Conservation (phyloP, 2,113 vertebrate genomes). For the Antennarius striatus region DNA sequence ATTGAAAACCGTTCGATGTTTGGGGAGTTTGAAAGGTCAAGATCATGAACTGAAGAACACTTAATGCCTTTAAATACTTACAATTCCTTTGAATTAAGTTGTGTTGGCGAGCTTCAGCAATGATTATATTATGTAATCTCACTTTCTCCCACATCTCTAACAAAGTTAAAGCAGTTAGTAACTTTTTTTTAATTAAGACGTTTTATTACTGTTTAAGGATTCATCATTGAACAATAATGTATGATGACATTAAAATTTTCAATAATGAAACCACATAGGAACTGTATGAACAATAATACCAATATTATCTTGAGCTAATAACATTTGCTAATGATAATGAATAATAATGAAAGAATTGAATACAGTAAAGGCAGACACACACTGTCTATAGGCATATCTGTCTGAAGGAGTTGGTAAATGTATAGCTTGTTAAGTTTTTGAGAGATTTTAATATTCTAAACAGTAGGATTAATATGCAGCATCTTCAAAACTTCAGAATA, state of each 20-base stretch:
- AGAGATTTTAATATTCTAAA: too few species aligned
- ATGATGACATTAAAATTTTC: too few species aligned
- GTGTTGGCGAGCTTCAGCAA: slow-evolving; percentile 19
- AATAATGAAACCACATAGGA: too few species aligned
- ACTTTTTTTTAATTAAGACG: background rate
- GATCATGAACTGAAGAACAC: background rate
- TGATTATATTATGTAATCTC: slow-evolving; percentile 24
- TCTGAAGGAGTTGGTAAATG: too few species aligned
- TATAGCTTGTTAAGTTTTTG: too few species aligned
- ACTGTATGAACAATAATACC: too few species aligned
- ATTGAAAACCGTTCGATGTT: background rate
- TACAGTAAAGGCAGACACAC: too few species aligned
- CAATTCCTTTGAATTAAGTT: background rate
- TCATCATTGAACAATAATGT: too few species aligned
- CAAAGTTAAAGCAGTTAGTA: slow-evolving; percentile 31
- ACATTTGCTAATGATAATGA: too few species aligned
- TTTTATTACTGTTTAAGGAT: background rate
- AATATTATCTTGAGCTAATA: too few species aligned
- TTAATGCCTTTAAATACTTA: background rate
- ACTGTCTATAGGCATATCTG: too few species aligned
- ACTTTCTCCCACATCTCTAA: slow-evolving; percentile 24
- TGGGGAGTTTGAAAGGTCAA: slow-evolving; percentile 6
- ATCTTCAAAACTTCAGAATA: slow-evolving; percentile 30
- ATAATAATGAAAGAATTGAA: too few species aligned
- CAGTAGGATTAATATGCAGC: background rate